A percentile compares a stretch with the other conserved stretches of the same genome.
phyloP scores from a whole-genome alignment of 2,113 vertebrate genomes.

The Oryzias curvinotus region DNA sequence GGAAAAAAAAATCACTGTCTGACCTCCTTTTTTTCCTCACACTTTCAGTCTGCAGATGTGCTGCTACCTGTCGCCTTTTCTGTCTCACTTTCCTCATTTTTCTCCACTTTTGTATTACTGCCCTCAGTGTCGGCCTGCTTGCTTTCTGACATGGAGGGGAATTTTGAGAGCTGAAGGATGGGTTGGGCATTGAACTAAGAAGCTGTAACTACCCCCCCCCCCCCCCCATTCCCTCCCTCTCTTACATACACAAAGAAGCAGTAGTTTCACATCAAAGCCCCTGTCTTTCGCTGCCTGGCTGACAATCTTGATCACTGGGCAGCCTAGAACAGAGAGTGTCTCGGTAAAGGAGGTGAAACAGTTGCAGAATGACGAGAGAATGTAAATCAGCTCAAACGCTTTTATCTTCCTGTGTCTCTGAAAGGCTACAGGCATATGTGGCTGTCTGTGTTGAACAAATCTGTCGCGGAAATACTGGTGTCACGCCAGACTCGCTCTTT shows the following conservation, averaged over 20 bases:
- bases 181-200: slow-evolving; percentile 31
- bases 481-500: slow-evolving; percentile 13
- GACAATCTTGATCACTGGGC: slow-evolving; percentile 39
- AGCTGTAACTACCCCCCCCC: background rate
- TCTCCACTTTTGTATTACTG: background rate
- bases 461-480: slow-evolving; percentile 14
- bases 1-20: slow-evolving; percentile 44
- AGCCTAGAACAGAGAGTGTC: slow-evolving; percentile 1
- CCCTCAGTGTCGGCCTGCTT: slow-evolving; percentile 19
- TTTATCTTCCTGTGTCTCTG: slow-evolving; percentile 5
- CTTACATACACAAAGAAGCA: slow-evolving; percentile 5
- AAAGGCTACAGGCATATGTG: slow-evolving; percentile 2
- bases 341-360: slow-evolving; percentile 19
- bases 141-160: slow-evolving; percentile 38
- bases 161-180: slow-evolving; percentile 42
- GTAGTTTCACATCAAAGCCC: slow-evolving; percentile 41
- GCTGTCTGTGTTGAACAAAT: slow-evolving; percentile 10
- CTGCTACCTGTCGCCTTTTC: background rate
- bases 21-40: slow-evolving; percentile 55
- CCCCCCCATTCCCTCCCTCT: slow-evolving; percentile 3
- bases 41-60: slow-evolving; percentile 17
- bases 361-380: slow-evolving; percentile 17
- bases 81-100: slow-evolving; percentile 2
- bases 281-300: slow-evolving; percentile 33
- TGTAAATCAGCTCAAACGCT: slow-evolving; percentile 20